These are phyloP conservation scores for Brachionus koreanus DNA, from an alignment of 1,140 invertebrate species.

Conservation along the genomic window DNA sequence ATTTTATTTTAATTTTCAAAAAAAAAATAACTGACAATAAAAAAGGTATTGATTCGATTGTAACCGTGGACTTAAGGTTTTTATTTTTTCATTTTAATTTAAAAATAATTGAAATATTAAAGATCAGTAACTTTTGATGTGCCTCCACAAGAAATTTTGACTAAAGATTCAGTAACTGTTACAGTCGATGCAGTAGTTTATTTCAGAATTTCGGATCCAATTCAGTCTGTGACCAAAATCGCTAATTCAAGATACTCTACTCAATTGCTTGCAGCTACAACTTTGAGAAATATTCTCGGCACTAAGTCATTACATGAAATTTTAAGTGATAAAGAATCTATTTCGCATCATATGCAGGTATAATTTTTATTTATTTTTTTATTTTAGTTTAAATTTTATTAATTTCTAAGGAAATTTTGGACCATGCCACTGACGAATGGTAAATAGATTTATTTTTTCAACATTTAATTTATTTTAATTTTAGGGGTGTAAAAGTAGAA, in stretches of 20 bases:
- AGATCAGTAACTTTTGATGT: constrained; percentile 46
- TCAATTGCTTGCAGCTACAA: constrained; percentile 46
- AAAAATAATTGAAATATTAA: neutral
- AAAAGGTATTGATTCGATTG: constrained; percentile 38
- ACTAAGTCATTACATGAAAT: constrained; percentile 45
- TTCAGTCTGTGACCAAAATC: constrained; percentile 37
- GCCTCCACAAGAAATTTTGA: constrained; percentile 47
- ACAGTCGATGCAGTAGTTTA: no score
- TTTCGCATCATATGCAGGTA: constrained; percentile 42
- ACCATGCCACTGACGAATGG: constrained; percentile 21
- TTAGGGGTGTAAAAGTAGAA: constrained; percentile 29
- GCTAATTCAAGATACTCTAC: constrained; percentile 45
- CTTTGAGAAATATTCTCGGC: constrained; percentile 46
- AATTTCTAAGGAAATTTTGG: constrained; percentile 25
- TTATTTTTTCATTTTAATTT: constrained; percentile 77
- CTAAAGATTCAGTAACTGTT: no score
- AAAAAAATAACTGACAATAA: no score
- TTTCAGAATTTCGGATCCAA: constrained; percentile 45
- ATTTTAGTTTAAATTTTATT: neutral
- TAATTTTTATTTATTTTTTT: neutral
- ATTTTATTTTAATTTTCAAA: no score
- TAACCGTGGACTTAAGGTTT: constrained; percentile 46
- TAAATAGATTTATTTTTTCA: neutral
- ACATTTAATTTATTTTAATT: neutral
- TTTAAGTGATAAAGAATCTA: constrained; percentile 44